Percentiles rank a stretch among this genome's conserved stretches.
Conservation (phyloP, 2,888 invertebrate genomes). For the Lasioglossum marginatum region DNA sequence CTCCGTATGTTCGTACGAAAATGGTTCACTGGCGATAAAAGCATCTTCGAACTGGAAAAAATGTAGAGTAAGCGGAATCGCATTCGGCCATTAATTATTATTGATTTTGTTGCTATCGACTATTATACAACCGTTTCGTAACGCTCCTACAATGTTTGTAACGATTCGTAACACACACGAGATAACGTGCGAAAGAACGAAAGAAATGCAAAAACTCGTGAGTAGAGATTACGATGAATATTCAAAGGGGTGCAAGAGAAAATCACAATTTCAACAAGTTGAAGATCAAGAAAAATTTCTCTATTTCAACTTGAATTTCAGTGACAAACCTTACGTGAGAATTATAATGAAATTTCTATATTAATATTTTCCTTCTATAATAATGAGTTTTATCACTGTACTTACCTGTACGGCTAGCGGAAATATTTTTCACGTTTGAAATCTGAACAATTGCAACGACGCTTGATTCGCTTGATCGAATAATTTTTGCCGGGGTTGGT, state of each 20-base stretch:
- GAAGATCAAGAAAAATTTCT: neutral
- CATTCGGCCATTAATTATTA: neutral
- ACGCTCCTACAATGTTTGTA: conserved; percentile 13
- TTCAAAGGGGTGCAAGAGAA: neutral
- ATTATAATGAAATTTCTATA: neutral
- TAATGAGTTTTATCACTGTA: neutral
- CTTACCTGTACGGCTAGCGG: neutral
- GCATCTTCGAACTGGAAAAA: too few species aligned
- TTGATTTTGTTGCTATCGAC: conserved; percentile 11
- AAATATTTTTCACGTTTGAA: neutral
- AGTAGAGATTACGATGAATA: neutral
- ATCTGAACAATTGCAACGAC: neutral
- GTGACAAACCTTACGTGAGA: too few species aligned
- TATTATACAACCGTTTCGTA: conserved; percentile 20
- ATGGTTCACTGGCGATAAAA: neutral
- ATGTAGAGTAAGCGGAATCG: neutral
- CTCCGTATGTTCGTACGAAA: neutral
- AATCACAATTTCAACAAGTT: neutral
- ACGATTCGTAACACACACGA: neutral
- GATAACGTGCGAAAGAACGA: conserved; percentile 7
- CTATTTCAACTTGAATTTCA: neutral
- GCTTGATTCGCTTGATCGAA: neutral
- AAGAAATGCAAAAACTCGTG: neutral
- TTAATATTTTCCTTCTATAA: neutral
- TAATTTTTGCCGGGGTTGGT: neutral